Evolutionary conservation across 23 tunicate genomes (phyloP), one percentile per base, ranked within the genome.

Genomic region (Halocynthia roretzi): DNA sequence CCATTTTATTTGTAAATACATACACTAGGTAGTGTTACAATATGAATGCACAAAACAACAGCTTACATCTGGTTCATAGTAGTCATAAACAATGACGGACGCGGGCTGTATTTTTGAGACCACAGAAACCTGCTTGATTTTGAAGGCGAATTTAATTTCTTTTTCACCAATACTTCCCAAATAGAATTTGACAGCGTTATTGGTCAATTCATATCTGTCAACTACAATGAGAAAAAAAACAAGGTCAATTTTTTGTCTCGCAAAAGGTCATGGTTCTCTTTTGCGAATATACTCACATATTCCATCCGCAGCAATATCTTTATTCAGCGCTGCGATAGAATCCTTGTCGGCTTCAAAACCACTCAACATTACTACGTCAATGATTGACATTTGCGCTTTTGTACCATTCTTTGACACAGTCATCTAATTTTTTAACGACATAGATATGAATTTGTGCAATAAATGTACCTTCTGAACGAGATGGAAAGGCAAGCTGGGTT

Each of bases 21-120:
- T 31, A 31, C 44, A 31, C 44, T 31, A 31, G 44, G 1, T 31
- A 31, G 44, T 31, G 44, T 31, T 31, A 4, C 44, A 31, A 31
- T 4, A 31, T 31, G 44, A 31, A 31, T 31, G 44, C 44, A 31
- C 2, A 49, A 40, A 15, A 11, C 4, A 11, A 51, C 19, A 21
- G 18, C 82, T 85, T 79, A 85, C 89, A 48, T 81, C 71, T 18
- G 89, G 89, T 78, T 85, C 89, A 53, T 85, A 85, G 57, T 85
- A 85, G 64, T 85, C 89, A 51, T 85, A 85, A 56, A 78, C 81
- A 40, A 72, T 78, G 51, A 85, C 79, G 53, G 80, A 67, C 5
- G 80, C 83, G 5, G 89, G 83, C 65, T 85, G 80, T 10, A 51
- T 66, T 15, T 40, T 62, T 52, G 6, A 2, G 6, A 79, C 80